Base-by-base conservation (phyloP, 2,888 invertebrate genomes). In the Papilio elwesi region DNA sequence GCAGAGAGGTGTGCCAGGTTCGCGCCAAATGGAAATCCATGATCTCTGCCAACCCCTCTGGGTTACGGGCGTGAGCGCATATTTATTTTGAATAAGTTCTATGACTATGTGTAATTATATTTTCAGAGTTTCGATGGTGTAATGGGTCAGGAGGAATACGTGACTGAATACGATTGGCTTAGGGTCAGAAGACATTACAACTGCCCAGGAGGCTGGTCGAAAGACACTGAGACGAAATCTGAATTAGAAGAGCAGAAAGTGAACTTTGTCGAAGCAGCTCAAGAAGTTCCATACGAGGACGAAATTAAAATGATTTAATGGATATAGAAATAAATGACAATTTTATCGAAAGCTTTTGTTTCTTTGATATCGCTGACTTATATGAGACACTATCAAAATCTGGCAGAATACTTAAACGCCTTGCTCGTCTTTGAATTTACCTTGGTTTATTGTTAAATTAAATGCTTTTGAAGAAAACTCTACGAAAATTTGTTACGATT, bases 121-220 rank as follows among this genome's bases (percentile, higher is more conserved):
- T 81, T 79, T 7, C 83, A 94, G 94, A 87, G 88, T 69, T 85
- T 86, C 76, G 85, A 87, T 26, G 90, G 90, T 0, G 78, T 74
- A 0, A 94, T 94, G 89, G 94, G 94, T 0, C 94, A 94, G 76
- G 85, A 92, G 4, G 78, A 75, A 2, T 89, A 86, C 77, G 87
- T 94, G 77, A 93, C 94, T 2, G 89, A 90, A 8, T 87, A 84
- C 74, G 94, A 94, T 77, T 90, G 92, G 87, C 80, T 89, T 0
- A 90, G 94, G 47, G 84, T 93, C 74, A 91, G 90, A 79, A 84
- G 93, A 43, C 93, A 93, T 78, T 94, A 94, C 86, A 80, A 88
- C 77, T 94, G 93, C 81, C 87, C 88, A 26, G 90, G 89, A 10
- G 90, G 90, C 2, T 92, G 91, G 92, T 66, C 51, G 13, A 68